Conservation (phyloP, 2,888 invertebrate species). For the Pyrrhosoma nymphula region DNA sequence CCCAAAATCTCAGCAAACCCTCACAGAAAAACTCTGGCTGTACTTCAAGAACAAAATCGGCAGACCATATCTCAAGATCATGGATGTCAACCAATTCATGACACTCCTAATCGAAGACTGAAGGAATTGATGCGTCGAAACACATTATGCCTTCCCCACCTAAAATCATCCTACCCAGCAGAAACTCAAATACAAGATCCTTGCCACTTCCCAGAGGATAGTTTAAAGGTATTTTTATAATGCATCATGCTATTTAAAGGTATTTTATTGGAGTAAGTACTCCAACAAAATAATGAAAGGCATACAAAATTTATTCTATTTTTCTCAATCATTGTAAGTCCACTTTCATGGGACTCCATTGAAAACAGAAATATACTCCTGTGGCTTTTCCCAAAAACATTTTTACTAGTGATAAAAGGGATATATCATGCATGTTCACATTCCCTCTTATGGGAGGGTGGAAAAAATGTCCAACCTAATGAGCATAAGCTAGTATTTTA, state of each 20-base stretch:
- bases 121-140: conserved; percentile 89
- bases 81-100: conserved; percentile 72
- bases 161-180: conserved; percentile 91
- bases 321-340: too few relatives aligned
- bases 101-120: conserved; percentile 77
- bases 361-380: too few relatives aligned
- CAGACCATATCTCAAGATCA: conserved; percentile 71
- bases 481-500: too few relatives aligned
- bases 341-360: too few relatives aligned
- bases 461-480: too few relatives aligned
- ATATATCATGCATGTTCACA: too few relatives aligned
- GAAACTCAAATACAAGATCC: conserved; percentile 85
- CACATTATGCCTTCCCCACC: conserved; percentile 90
- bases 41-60: conserved; percentile 15
- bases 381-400: too few relatives aligned
- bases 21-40: not conserved
- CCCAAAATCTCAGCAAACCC: not conserved
- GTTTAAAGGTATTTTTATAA: conserved; percentile 81
- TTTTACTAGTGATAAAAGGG: too few relatives aligned
- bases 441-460: too few relatives aligned
- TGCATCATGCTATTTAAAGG: too few relatives aligned
- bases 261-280: not conserved
- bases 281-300: too few relatives aligned
- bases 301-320: too few relatives aligned
- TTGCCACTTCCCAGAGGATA: conserved; percentile 82